Conservation (phyloP, 2,888 invertebrate species). For the Sepioteuthis lessoniana region DNA sequence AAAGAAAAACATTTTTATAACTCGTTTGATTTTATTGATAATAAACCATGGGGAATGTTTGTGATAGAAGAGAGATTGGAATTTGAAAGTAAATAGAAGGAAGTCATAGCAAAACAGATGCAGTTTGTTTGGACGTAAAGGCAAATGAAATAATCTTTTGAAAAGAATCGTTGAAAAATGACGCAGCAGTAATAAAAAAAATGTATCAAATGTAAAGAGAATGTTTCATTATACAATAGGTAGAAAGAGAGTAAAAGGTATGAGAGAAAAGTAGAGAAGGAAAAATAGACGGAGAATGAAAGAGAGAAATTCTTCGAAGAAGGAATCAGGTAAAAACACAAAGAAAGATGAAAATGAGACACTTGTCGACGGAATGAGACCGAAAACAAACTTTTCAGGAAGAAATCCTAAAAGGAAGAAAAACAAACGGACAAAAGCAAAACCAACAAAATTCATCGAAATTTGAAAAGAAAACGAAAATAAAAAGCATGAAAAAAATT, state of each 20-base stretch:
- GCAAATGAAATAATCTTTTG: not conserved
- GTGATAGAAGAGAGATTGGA: not conserved
- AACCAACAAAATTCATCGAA: no score
- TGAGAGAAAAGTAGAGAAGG: not conserved
- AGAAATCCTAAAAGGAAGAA: not conserved
- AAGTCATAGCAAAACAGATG: not conserved
- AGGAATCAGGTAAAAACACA: not conserved
- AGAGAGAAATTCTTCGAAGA: not conserved
- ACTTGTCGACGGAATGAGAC: not conserved
- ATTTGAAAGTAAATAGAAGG: not conserved
- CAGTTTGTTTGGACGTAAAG: not conserved
- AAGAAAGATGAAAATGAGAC: not conserved
- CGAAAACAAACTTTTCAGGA: not conserved
- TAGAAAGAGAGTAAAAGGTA: not conserved
- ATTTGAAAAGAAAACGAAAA: no score
- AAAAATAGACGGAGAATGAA: not conserved
- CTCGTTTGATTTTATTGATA: not conserved
- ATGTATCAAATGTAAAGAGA: not conserved
- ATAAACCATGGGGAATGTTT: not conserved
- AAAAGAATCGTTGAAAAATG: not conserved
- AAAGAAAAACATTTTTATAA: not conserved
- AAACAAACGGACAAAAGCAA: no score
- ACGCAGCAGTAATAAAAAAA: not conserved
- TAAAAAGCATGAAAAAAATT: no score
- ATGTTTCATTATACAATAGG: not conserved